Evolutionary conservation across 2,113 vertebrate species (phyloP).

Genomic region (Lamprotornis superbus): DNA sequence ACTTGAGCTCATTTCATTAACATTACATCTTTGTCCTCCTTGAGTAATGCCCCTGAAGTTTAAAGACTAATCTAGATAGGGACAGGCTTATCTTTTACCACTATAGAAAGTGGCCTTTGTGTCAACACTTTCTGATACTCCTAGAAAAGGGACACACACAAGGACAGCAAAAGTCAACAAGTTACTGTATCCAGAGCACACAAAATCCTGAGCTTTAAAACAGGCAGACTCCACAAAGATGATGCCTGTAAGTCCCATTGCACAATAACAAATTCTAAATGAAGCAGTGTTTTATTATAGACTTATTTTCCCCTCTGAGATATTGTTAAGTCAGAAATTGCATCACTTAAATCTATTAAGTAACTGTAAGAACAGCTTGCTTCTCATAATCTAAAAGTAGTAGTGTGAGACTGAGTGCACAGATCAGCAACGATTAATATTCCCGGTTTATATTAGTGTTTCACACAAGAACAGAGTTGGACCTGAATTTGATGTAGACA

Average conservation of each 20-base stretch:
- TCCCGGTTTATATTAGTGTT: not conserved
- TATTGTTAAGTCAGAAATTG: not conserved
- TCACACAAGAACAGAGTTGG: not conserved
- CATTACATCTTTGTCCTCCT: not conserved
- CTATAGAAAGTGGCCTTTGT: not conserved
- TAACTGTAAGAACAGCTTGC: not conserved
- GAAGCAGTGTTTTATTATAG: not conserved
- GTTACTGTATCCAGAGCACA: not conserved
- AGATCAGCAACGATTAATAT: not conserved
- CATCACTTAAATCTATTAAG: not conserved
- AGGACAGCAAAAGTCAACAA: not conserved
- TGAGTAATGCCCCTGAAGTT: not conserved
- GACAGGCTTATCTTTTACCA: not conserved
- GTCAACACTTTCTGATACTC: not conserved
- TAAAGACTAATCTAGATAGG: not conserved
- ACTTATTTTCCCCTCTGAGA: not conserved
- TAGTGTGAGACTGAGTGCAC: not conserved
- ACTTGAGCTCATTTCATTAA: slow-evolving; percentile 12
- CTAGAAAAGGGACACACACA: not conserved
- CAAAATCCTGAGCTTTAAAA: not conserved
- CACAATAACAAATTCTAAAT: not conserved
- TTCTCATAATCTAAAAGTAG: not conserved
- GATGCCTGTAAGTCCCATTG: not conserved
- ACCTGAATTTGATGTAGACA: not conserved
- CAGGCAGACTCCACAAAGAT: not conserved